Base-by-base conservation (phyloP, 2,113 vertebrate genomes). In the Erinaceus europaeus region DNA sequence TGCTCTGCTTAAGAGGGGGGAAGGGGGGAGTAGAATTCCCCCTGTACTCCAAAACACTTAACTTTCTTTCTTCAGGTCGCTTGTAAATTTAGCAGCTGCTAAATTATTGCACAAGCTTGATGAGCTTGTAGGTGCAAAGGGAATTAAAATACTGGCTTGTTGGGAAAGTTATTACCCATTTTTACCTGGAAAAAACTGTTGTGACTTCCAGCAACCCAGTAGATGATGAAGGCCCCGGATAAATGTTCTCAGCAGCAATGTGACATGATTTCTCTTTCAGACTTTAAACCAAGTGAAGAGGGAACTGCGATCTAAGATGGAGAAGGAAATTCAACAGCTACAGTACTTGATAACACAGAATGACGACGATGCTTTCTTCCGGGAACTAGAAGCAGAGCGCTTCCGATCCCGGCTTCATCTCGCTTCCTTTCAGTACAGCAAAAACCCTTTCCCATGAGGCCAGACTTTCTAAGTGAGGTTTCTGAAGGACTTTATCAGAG, bases 391-490 rank as follows among this genome's bases (percentile, higher is more conserved):
- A 93, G 98, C 98, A 2, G 98, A 99, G 88, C 97, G 98, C 74
- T 95, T 99, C 82, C 97, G 96, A 77, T 95, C 96, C 1, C 97
- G 97, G 18, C 96, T 99, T 86, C 98, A 98, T 27, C 90, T 98
- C 97, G 98, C 98, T 42, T 98, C 98, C 38, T 99, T 99, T 94
- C 98, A 98, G 93, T 98, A 98, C 78, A 97, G 97, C 95, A 97
- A 96, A 48, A 97, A 97, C 86, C 94, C 90, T 29, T 96, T 97
- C 90, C 97, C 84, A 0, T 96, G 61, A 95, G 77, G 36, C 61
- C 44, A 40, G 15, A n/a, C 52, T 8, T 69, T 3, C 32, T 27
- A 68, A 68, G 50, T 55, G 67, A 68, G 1, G 3, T 65, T 73
- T 86, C 65, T 42, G 32, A 48, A 79, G 65, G 36, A 53, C 86